Percentiles rank a stretch among this genome's conserved stretches.
phyloP scores from a whole-genome alignment of 1,140 invertebrate genomes.

The Megalonaias nervosa region DNA sequence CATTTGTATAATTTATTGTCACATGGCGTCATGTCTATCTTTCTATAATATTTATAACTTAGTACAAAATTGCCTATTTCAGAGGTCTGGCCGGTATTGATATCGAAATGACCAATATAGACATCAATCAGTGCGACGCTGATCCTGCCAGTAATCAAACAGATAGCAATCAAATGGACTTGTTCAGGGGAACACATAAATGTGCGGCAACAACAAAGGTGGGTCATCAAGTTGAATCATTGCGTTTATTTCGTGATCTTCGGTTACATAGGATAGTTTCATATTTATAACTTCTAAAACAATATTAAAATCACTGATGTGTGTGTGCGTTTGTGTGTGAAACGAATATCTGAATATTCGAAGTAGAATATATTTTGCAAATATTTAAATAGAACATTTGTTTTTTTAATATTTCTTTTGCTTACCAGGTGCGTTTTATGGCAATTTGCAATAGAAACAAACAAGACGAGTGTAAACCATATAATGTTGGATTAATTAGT shows the following conservation, averaged over 20 bases:
- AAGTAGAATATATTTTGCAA: not conserved
- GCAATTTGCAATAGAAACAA: not conserved
- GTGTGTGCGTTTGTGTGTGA: no score
- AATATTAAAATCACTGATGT: not conserved
- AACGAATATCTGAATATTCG: no score
- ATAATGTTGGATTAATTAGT: no score
- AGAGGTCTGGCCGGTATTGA: slow-evolving; percentile 85
- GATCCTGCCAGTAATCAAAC: slow-evolving; percentile 22
- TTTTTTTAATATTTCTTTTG: not conserved
- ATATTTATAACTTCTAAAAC: not conserved
- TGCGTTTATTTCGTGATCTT: not conserved
- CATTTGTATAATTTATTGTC: no score
- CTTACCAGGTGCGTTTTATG: not conserved
- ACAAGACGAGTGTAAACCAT: not conserved
- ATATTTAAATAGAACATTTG: not conserved
- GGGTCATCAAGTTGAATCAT: slow-evolving; percentile 75
- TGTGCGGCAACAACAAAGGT: slow-evolving; percentile 83
- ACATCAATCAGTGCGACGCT: slow-evolving; percentile 89
- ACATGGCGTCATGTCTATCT: no score
- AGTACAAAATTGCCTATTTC: slow-evolving; percentile 1
- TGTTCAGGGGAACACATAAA: slow-evolving; percentile 87
- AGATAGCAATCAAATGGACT: slow-evolving; percentile 59
- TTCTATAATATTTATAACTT: no score
- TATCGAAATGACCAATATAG: slow-evolving; percentile 85
- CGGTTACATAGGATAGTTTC: not conserved